Conservation (phyloP, 2,797 vertebrate genomes). For the Platalea minor region DNA sequence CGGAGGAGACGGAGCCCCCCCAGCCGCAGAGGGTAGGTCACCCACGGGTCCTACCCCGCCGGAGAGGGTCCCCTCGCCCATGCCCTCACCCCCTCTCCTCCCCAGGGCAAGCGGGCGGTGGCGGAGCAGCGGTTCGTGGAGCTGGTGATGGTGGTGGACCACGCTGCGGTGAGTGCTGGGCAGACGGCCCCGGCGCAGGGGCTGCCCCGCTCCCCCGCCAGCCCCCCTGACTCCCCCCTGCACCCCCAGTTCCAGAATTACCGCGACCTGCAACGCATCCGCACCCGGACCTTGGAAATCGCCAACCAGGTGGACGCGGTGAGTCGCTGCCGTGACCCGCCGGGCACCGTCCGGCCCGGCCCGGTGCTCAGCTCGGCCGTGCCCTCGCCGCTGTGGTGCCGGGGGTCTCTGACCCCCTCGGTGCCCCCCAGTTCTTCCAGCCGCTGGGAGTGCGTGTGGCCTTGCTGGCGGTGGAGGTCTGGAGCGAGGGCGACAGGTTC, state of each 20-base stretch:
- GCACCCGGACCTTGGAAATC: slow-evolving; percentile 85
- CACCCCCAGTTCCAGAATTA: slow-evolving; percentile 57
- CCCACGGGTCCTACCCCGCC: fast-evolving
- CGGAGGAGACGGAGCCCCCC: not conserved
- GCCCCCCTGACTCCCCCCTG: not conserved
- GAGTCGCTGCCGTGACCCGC: not conserved
- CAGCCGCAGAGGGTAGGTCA: slow-evolving; percentile 75
- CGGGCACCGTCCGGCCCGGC: fast-evolving
- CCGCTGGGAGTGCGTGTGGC: slow-evolving; percentile 86
- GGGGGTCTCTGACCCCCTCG: not conserved
- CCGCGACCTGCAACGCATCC: not conserved
- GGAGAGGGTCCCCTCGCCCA: not conserved
- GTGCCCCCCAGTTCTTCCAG: slow-evolving; percentile 84
- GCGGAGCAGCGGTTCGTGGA: slow-evolving; percentile 86
- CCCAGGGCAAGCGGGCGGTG: slow-evolving; percentile 75
- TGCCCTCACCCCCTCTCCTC: not conserved
- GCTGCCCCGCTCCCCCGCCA: fast-evolving
- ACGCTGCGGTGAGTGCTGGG: slow-evolving; percentile 80
- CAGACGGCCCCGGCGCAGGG: fast-evolving
- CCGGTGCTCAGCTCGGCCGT: fast-evolving
- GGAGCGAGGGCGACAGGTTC: slow-evolving; percentile 82
- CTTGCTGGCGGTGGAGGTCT: slow-evolving; percentile 87
- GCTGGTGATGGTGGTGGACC: slow-evolving; percentile 89
- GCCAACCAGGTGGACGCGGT: slow-evolving; percentile 89
- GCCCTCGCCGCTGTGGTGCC: fast-evolving